Evolutionary conservation across 1,140 invertebrate genomes (phyloP).

Genomic region (Apocrypta bakeri): DNA sequence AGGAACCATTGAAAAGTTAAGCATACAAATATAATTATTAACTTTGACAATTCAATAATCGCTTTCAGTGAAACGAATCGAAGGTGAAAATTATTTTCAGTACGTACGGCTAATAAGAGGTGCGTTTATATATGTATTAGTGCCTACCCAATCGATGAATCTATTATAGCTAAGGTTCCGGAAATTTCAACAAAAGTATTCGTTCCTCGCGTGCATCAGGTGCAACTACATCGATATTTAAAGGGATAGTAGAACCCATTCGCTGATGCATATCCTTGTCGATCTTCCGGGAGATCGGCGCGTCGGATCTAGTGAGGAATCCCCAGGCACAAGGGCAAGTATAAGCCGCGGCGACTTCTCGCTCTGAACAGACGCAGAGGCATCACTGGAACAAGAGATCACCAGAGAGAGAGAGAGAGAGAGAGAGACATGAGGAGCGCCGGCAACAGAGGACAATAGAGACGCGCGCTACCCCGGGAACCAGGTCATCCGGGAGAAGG

Average conservation of each 20-base stretch:
- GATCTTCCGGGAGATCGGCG: constrained; percentile 1
- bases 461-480: constrained; percentile 11
- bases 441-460: neutral
- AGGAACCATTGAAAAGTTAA: no score
- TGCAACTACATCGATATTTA: neutral
- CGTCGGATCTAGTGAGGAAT: neutral
- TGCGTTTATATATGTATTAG: no score
- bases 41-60: no score
- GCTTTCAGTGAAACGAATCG: no score
- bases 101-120: no score
- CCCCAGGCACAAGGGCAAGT: neutral
- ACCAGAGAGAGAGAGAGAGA: neutral
- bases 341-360: neutral
- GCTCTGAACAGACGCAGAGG: neutral
- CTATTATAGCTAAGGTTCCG: no score
- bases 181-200: neutral
- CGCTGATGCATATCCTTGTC: neutral
- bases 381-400: neutral
- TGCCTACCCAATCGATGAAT: no score
- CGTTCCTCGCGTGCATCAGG: neutral
- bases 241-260: neutral
- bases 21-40: no score
- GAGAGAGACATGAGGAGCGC: no score
- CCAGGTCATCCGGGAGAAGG: constrained; percentile 43
- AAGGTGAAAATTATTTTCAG: no score